phyloP scores from a whole-genome alignment of 92 coral and sea anemone species.

The Porites rus region DNA sequence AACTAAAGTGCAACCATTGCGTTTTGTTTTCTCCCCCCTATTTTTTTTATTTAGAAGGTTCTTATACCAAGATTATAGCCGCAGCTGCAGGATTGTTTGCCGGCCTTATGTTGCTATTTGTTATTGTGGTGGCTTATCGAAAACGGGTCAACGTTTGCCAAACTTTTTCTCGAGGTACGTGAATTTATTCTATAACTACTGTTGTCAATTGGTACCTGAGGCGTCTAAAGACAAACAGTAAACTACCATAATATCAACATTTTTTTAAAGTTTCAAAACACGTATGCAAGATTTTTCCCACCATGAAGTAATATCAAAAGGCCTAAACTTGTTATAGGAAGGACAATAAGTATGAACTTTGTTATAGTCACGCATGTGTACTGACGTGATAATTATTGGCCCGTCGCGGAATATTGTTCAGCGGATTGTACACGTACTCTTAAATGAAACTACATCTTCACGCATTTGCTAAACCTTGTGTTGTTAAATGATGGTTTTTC shows the following conservation, averaged over 20 bases:
- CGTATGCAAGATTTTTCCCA: too few species aligned
- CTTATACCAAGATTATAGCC: not conserved
- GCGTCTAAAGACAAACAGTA: too few species aligned
- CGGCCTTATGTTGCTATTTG: not conserved
- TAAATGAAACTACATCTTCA: too few species aligned
- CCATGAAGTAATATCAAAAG: too few species aligned
- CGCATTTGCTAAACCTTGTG: not conserved
- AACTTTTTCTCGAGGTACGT: not conserved
- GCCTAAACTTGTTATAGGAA: too few species aligned
- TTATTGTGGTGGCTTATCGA: slow-evolving; percentile 6
- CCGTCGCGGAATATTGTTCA: too few species aligned
- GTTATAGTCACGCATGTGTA: too few species aligned
- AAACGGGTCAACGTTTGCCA: not conserved
- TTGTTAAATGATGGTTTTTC: not conserved
- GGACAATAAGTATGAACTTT: too few species aligned
- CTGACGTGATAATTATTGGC: too few species aligned
- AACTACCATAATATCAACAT: too few species aligned
- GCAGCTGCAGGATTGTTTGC: not conserved
- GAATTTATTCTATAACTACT: not conserved
- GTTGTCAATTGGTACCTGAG: not conserved
- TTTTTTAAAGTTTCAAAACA: too few species aligned
- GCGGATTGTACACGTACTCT: too few species aligned
- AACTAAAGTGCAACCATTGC: not conserved
- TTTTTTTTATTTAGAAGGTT: not conserved
- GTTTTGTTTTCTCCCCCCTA: not conserved